phyloP scores from a whole-genome alignment of 2,888 invertebrate genomes.

The Laspeyria flexula region DNA sequence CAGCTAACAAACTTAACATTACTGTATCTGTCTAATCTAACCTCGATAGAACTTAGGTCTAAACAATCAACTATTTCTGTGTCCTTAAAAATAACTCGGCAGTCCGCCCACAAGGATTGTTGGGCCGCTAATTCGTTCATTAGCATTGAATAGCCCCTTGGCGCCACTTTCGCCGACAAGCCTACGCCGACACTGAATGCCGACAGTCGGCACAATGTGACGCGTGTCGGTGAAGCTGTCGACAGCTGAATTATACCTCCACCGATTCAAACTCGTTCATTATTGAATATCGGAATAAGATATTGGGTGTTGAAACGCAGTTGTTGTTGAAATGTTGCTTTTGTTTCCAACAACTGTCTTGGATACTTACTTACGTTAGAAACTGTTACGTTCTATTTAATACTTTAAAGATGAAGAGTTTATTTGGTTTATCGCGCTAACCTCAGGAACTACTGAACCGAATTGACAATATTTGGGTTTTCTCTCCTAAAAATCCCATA shows the following conservation, averaged over 20 bases:
- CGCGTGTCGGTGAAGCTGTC: constrained; percentile 37
- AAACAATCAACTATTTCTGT: constrained; percentile 14
- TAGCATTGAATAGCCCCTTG: constrained; percentile 58
- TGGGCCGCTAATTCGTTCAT: constrained; percentile 53
- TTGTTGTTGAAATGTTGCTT: not conserved
- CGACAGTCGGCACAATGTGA: constrained; percentile 47
- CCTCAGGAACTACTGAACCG: too few species aligned
- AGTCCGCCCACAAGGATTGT: constrained; percentile 30
- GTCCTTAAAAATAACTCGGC: constrained; percentile 25
- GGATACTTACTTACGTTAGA: too few species aligned
- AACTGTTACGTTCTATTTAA: too few species aligned
- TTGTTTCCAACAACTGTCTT: not conserved
- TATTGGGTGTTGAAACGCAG: constrained; percentile 10
- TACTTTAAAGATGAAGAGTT: too few species aligned
- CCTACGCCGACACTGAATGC: constrained; percentile 36
- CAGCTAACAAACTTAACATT: not conserved
- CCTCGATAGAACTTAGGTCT: constrained; percentile 20
- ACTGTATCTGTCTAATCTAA: constrained; percentile 22
- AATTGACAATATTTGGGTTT: too few species aligned
- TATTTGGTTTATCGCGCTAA: too few species aligned
- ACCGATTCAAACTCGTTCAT: constrained; percentile 31
- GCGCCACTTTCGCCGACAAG: constrained; percentile 50
- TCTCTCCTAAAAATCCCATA: too few species aligned
- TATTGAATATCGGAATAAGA: constrained; percentile 37
- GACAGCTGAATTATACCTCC: constrained; percentile 39